phyloP scores from a whole-genome alignment of 2,888 invertebrate genomes.

The Agrochola litura region DNA sequence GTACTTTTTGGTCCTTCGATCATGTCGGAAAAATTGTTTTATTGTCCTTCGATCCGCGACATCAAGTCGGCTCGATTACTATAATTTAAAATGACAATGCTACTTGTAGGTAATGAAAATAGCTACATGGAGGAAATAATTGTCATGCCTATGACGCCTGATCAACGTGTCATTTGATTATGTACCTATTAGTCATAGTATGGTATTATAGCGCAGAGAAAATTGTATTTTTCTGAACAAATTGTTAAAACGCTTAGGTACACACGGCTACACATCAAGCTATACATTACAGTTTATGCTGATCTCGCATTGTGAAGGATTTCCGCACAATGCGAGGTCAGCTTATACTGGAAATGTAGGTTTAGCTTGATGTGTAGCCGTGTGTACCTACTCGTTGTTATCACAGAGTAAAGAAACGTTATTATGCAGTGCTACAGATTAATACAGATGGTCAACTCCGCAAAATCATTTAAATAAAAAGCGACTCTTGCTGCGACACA shows the following conservation, averaged over 20 bases:
- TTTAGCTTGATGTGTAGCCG: too few relatives aligned
- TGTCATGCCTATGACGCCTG: neutral
- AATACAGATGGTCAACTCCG: too few relatives aligned
- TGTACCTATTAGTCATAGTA: neutral
- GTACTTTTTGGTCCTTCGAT: neutral
- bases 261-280: too few relatives aligned
- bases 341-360: too few relatives aligned
- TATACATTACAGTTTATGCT: too few relatives aligned
- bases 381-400: too few relatives aligned
- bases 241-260: neutral
- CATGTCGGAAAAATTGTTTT: neutral
- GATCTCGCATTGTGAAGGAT: too few relatives aligned
- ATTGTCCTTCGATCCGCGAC: neutral
- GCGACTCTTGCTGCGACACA: too few relatives aligned
- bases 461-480: too few relatives aligned
- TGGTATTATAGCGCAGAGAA: neutral
- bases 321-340: too few relatives aligned
- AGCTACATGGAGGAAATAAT: neutral
- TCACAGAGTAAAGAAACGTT: too few relatives aligned
- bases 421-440: too few relatives aligned
- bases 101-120: neutral
- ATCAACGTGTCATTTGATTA: constrained; percentile 6
- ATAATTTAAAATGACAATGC: neutral
- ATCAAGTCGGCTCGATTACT: neutral
- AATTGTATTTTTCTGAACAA: neutral